These are phyloP conservation scores for Antheraea pernyi DNA, from an alignment of 1,140 invertebrate species.

Conservation along the genomic window DNA sequence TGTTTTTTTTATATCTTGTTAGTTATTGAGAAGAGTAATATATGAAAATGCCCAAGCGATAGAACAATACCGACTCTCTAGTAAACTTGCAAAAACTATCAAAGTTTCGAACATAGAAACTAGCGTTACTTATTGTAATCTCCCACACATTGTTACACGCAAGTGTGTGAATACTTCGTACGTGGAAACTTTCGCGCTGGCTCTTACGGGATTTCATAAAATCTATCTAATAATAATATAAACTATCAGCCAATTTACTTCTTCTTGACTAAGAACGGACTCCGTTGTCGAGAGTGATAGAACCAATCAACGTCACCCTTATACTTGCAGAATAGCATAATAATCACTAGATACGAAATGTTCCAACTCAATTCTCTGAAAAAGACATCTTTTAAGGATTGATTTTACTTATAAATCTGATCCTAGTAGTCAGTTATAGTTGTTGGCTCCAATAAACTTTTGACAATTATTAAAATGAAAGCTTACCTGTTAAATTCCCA, in stretches of 20 bases:
- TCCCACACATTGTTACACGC: conserved; percentile 25
- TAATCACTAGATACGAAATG: too few species aligned
- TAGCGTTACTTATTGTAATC: conserved; percentile 26
- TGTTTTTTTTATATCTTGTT: too few species aligned
- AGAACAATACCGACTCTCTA: conserved; percentile 17
- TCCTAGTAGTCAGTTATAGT: too few species aligned
- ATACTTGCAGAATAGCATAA: too few species aligned
- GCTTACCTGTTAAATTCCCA: too few species aligned
- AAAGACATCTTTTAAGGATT: too few species aligned
- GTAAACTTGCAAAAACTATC: conserved; percentile 13
- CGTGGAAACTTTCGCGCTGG: conserved; percentile 33
- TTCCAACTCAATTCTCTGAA: too few species aligned
- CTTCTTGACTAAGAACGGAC: background rate
- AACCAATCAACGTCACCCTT: too few species aligned
- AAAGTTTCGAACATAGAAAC: conserved; percentile 17
- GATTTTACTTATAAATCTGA: too few species aligned
- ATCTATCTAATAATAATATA: background rate
- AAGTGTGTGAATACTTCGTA: conserved; percentile 23
- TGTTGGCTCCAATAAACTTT: too few species aligned
- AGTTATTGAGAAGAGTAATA: background rate
- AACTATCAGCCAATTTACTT: background rate
- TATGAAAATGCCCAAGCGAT: background rate
- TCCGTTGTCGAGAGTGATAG: too few species aligned
- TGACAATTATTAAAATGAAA: too few species aligned
- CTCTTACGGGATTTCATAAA: background rate